phyloP scores from a whole-genome alignment of 2,113 vertebrate species.

The Serinus canaria region DNA sequence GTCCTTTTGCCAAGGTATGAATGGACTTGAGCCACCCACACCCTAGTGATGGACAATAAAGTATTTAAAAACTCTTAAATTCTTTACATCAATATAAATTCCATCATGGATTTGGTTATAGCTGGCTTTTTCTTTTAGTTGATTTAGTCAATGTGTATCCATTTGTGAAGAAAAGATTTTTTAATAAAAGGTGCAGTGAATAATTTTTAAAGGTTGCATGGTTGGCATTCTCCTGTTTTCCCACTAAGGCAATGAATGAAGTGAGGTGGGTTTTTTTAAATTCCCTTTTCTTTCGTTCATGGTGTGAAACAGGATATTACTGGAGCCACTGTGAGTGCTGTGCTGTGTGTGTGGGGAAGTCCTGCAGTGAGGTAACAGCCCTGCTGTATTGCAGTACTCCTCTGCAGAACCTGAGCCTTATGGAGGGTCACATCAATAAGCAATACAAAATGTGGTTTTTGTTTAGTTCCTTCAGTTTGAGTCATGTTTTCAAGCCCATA shows the following conservation, averaged over 20 bases:
- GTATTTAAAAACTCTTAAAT: neutral
- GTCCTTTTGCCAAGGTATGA: neutral
- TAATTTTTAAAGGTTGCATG: neutral
- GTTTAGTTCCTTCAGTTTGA: neutral
- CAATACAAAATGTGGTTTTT: neutral
- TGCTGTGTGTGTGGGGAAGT: accelerated
- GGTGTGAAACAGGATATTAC: neutral
- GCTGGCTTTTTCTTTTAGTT: neutral
- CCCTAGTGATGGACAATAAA: neutral
- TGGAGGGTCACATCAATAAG: neutral
- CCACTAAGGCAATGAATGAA: constrained; percentile 13
- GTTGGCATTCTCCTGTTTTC: constrained; percentile 63
- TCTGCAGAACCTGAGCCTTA: neutral
- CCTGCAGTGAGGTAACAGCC: neutral
- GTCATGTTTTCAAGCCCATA: accelerated
- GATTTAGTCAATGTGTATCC: neutral
- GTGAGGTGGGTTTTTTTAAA: neutral
- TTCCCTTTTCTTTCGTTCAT: constrained; percentile 9
- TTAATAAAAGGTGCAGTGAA: constrained; percentile 3
- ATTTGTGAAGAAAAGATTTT: neutral
- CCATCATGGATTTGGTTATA: neutral
- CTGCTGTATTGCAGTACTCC: neutral
- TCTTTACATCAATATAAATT: neutral
- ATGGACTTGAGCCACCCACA: neutral
- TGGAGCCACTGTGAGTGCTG: neutral